Conservation (phyloP, 2,888 invertebrate genomes). For the Selenia dentaria region DNA sequence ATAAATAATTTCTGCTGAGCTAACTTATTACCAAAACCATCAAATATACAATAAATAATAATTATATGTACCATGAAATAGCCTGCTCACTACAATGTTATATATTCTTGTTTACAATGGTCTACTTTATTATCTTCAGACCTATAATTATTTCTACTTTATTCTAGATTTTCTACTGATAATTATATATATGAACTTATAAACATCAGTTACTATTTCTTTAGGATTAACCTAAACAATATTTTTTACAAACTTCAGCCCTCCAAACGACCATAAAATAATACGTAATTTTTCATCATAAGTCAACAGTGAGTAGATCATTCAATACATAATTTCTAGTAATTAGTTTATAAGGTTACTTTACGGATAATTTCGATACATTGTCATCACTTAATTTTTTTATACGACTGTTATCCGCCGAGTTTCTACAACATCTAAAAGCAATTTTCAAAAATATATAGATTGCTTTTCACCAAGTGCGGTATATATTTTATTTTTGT, state of each 20-base stretch:
- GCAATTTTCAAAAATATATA: too few species aligned
- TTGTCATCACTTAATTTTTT: constrained; percentile 28
- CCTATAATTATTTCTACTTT: neutral
- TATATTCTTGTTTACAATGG: neutral
- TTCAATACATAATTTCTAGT: constrained; percentile 6
- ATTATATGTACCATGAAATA: neutral
- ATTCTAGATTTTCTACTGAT: constrained; percentile 1
- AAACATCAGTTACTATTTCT: constrained; percentile 1
- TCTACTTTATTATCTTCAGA: neutral
- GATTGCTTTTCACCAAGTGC: too few species aligned
- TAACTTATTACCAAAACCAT: too few species aligned
- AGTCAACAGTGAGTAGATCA: neutral
- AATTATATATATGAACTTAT: constrained; percentile 1
- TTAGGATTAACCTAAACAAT: constrained; percentile 2
- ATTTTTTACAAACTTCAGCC: constrained; percentile 10
- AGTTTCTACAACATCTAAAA: too few species aligned
- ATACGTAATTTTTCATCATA: constrained; percentile 1
- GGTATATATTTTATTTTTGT: too few species aligned
- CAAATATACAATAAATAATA: too few species aligned
- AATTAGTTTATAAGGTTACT: constrained; percentile 28
- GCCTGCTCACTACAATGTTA: neutral
- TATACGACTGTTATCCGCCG: too few species aligned
- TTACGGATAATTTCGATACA: constrained; percentile 28
- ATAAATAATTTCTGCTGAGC: too few species aligned
- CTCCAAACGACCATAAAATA: constrained; percentile 10